A percentile compares a stretch with the other conserved stretches of the same genome.
These are phyloP conservation scores for Platysternon megacephalum DNA, from an alignment of 2,113 vertebrate species.

Conservation along the genomic window DNA sequence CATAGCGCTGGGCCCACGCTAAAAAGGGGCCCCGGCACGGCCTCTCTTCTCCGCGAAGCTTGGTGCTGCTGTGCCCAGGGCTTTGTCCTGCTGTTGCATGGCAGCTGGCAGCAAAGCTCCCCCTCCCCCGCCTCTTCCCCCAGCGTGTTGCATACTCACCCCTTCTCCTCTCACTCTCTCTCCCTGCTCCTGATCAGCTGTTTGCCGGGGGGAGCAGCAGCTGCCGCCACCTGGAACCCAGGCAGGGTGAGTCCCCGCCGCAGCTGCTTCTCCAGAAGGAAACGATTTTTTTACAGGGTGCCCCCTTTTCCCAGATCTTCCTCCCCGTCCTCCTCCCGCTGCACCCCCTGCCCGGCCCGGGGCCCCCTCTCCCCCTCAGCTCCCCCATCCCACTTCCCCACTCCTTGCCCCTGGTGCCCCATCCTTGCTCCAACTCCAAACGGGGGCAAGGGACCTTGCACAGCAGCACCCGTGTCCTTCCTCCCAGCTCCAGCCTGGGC, in stretches of 20 bases:
- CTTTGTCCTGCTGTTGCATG: no score
- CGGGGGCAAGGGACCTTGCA: slow-evolving; percentile 1
- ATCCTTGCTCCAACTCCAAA: background rate
- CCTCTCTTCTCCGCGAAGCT: no score
- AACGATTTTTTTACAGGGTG: slow-evolving; percentile 36
- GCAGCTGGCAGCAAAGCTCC: no score
- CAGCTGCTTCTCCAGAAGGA: slow-evolving; percentile 76
- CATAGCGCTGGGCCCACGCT: no score
- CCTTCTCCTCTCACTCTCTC: no score
- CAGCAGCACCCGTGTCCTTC: no score
- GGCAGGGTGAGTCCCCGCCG: background rate
- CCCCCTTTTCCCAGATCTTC: background rate
- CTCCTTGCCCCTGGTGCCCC: background rate
- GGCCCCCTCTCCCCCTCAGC: background rate
- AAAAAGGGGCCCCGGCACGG: no score
- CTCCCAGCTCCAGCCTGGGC: no score
- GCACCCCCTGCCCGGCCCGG: background rate
- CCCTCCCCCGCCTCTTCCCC: no score
- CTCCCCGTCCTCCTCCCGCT: background rate
- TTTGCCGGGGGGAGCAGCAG: background rate
- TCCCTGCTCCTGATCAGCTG: no score
- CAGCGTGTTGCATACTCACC: no score
- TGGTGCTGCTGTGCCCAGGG: no score
- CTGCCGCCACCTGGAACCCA: background rate
- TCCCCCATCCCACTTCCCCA: background rate